A percentile compares a stretch with the other conserved stretches of the same genome.
phyloP scores from a whole-genome alignment of 2,888 invertebrate species.

The Allacma fusca region DNA sequence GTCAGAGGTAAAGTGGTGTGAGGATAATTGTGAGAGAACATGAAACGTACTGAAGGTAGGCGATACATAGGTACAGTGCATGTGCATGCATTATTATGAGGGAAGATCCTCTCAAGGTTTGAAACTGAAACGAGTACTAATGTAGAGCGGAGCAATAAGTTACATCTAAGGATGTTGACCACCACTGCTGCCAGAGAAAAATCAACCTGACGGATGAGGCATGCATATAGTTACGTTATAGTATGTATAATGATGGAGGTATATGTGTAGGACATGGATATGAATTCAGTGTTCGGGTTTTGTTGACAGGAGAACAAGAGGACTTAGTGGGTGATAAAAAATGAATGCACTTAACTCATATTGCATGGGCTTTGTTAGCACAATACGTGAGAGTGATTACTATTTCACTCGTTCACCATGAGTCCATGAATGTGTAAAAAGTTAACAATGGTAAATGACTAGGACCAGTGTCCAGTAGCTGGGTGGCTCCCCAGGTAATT shows the following conservation, averaged over 20 bases:
- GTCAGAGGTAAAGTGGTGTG: too few relatives aligned
- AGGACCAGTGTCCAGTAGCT: slow-evolving; percentile 47
- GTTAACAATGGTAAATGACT: slow-evolving; percentile 34
- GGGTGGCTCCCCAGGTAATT: slow-evolving; percentile 53
- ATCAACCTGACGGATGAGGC: background rate
- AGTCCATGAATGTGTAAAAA: slow-evolving; percentile 33
- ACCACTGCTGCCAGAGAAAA: background rate
- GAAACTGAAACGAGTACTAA: too few relatives aligned
- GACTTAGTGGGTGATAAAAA: slow-evolving; percentile 53
- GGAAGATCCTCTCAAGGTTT: too few relatives aligned
- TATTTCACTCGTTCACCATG: slow-evolving; percentile 25
- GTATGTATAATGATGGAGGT: too few relatives aligned
- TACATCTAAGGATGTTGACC: background rate
- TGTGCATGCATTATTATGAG: too few relatives aligned
- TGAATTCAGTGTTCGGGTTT: background rate
- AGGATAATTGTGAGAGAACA: too few relatives aligned
- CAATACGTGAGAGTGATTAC: slow-evolving; percentile 36
- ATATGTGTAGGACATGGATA: background rate
- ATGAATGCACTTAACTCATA: slow-evolving; percentile 44
- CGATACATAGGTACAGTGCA: too few relatives aligned
- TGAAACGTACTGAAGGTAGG: too few relatives aligned
- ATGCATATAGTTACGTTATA: background rate
- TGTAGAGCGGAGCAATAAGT: background rate
- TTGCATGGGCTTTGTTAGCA: slow-evolving; percentile 12
- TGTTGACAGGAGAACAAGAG: slow-evolving; percentile 53